These are phyloP conservation scores for Alviniconcha strummeri DNA, from an alignment of 2,888 invertebrate genomes.

Conservation along the genomic window DNA sequence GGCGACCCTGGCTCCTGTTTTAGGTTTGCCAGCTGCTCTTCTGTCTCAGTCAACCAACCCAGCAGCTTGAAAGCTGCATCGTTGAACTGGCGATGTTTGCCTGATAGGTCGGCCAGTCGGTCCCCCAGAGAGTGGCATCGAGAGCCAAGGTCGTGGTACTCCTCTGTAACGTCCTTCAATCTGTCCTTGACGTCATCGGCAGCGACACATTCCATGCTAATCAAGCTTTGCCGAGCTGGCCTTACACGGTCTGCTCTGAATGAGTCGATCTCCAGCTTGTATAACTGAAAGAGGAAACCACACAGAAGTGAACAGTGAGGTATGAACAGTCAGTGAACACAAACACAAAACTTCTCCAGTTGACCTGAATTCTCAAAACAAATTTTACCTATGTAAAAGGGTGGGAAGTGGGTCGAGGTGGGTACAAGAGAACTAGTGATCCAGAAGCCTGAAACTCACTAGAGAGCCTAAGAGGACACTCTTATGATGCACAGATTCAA, in stretches of 20 bases:
- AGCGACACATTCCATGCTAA: conserved; percentile 76
- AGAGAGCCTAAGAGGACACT: no score
- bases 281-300: conserved; percentile 47
- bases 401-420: no score
- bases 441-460: no score
- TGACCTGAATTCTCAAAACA: no score
- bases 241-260: conserved; percentile 76
- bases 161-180: conserved; percentile 77
- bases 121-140: conserved; percentile 81
- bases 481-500: no score
- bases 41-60: conserved; percentile 93
- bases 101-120: conserved; percentile 90
- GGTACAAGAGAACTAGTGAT: no score
- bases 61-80: conserved; percentile 94
- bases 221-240: conserved; percentile 58
- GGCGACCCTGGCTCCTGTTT: conserved; percentile 59
- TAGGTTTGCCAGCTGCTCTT: conserved; percentile 76
- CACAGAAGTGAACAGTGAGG: no score
- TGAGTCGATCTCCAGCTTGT: conserved; percentile 66
- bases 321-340: no score
- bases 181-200: conserved; percentile 65
- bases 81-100: conserved; percentile 96
- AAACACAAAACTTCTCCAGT: no score
- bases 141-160: conserved; percentile 81
- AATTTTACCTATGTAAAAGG: no score